Percentiles rank a stretch among this genome's conserved stretches.
Conservation (phyloP, 53 echinoderm and acorn worm species). For the Temnopleurus reevesii region DNA sequence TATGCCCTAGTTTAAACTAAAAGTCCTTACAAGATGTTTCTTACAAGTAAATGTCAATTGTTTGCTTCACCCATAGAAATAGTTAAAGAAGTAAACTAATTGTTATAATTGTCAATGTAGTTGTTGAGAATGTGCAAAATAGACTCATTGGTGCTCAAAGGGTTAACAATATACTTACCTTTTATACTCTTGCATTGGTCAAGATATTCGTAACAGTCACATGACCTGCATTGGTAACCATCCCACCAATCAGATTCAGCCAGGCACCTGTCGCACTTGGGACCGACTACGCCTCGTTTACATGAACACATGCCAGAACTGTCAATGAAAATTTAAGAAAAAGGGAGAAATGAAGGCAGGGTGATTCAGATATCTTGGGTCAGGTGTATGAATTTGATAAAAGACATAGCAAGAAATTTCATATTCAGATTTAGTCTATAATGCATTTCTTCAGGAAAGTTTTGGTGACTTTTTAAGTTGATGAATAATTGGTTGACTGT, state of each 20-base stretch:
- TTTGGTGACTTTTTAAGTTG: no score
- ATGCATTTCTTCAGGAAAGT: no score
- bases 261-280: slow-evolving; percentile 55
- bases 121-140: no score
- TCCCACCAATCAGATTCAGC: slow-evolving; percentile 48
- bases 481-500: no score
- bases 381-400: not conserved
- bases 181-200: slow-evolving; percentile 48
- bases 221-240: slow-evolving; percentile 44
- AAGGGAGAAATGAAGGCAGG: not conserved
- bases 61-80: no score
- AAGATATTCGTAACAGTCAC: slow-evolving; percentile 57
- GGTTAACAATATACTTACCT: not conserved
- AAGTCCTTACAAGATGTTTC: no score
- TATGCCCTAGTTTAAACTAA: no score
- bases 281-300: slow-evolving; percentile 59
- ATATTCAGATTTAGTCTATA: not conserved
- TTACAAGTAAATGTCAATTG: no score
- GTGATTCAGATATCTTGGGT: not conserved
- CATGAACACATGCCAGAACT: slow-evolving; percentile 61
- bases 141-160: no score
- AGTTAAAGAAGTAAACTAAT: no score
- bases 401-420: not conserved
- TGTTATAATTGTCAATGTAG: no score
- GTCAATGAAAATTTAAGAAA: not conserved